Percentiles rank a stretch among this genome's conserved stretches.
These are phyloP conservation scores for Nymphicus hollandicus DNA, from an alignment of 2,113 vertebrate genomes.

Conservation along the genomic window DNA sequence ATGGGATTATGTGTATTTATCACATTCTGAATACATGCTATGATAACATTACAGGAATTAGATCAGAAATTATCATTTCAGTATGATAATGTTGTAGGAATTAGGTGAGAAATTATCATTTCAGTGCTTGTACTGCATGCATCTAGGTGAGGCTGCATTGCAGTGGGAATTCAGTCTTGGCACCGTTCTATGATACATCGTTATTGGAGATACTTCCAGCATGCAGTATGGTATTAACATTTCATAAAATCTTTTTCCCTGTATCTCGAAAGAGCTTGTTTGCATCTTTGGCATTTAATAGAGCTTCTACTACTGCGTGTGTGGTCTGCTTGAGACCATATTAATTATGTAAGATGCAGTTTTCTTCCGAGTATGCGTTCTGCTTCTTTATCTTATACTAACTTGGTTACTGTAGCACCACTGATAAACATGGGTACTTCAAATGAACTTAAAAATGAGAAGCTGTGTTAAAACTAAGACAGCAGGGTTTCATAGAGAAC, in stretches of 20 bases:
- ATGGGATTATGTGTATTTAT: background rate
- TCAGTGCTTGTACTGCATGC: background rate
- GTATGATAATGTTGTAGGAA: background rate
- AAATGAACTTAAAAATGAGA: background rate
- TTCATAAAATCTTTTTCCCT: background rate
- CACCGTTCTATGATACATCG: background rate
- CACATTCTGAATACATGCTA: background rate
- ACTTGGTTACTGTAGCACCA: background rate
- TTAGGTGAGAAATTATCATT: background rate
- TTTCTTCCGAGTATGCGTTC: background rate
- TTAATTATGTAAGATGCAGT: background rate
- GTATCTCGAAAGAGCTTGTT: background rate
- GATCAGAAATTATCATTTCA: background rate
- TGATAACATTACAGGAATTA: background rate
- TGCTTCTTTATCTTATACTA: background rate
- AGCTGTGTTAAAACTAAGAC: background rate
- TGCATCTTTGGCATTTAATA: background rate
- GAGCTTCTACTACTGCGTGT: background rate
- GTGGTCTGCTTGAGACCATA: background rate
- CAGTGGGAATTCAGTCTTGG: background rate
- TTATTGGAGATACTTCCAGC: background rate
- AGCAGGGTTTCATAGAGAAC: background rate
- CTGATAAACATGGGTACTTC: background rate
- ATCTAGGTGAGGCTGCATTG: background rate
- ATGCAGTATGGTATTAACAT: background rate